Evolutionary conservation across 2,888 invertebrate species (phyloP).

Genomic region (Hylaea fasciaria): DNA sequence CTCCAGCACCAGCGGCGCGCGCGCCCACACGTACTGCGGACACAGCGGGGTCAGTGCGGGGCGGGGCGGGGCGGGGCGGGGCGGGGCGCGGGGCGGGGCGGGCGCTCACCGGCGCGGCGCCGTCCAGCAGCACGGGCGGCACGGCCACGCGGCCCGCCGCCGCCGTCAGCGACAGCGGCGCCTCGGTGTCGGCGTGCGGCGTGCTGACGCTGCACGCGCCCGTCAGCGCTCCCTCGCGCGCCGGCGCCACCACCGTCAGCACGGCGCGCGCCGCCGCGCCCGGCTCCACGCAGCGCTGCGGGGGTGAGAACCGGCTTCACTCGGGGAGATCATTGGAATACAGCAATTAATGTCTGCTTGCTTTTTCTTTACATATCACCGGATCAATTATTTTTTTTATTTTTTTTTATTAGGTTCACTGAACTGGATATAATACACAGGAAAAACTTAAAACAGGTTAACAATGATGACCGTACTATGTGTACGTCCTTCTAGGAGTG

Average conservation of each 20-base stretch:
- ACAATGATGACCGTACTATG: too few relatives aligned
- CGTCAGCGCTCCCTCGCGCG: slow-evolving; percentile 25
- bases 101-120: slow-evolving; percentile 54
- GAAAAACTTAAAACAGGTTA: too few relatives aligned
- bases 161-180: slow-evolving; percentile 17
- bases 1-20: slow-evolving; percentile 91
- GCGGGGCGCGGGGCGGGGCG: slow-evolving; percentile 29
- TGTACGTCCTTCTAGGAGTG: too few relatives aligned
- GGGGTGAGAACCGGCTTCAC: too few relatives aligned
- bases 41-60: slow-evolving; percentile 1
- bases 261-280: slow-evolving; percentile 34
- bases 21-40: slow-evolving; percentile 61
- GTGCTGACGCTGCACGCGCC: slow-evolving; percentile 15
- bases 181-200: background rate
- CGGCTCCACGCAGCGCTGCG: slow-evolving; percentile 47
- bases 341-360: too few relatives aligned
- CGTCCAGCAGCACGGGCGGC: slow-evolving; percentile 35
- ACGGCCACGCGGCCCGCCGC: slow-evolving; percentile 26
- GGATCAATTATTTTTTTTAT: too few relatives aligned
- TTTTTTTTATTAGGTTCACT: too few relatives aligned
- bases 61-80: slow-evolving; percentile 50
- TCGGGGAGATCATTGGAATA: too few relatives aligned
- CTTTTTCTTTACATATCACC: too few relatives aligned
- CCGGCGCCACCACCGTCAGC: slow-evolving; percentile 45
- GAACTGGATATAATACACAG: too few relatives aligned